phyloP scores from a whole-genome alignment of 2,888 invertebrate species.

The Cheilosia grossa region DNA sequence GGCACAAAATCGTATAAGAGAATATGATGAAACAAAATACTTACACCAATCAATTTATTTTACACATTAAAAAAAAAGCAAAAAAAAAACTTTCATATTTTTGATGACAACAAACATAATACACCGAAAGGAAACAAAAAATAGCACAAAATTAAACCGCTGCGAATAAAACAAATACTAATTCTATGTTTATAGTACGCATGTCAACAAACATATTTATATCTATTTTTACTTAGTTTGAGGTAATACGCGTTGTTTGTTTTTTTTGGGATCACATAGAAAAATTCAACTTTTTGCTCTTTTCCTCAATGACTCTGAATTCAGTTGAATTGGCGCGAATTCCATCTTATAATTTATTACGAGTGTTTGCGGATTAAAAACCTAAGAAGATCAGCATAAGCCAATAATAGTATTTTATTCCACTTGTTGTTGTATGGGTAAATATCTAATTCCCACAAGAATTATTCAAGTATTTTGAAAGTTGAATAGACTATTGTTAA shows the following conservation, averaged over 20 bases:
- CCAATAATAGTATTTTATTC: background rate
- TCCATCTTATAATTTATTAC: conserved; percentile 17
- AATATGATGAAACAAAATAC: background rate
- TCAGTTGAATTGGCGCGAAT: conserved; percentile 36
- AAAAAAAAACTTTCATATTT: background rate
- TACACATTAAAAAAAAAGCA: background rate
- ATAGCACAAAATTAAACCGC: background rate
- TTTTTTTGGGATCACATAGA: conserved; percentile 14
- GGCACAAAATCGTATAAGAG: too few relatives aligned
- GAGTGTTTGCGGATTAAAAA: conserved; percentile 7
- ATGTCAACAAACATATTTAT: conserved; percentile 47
- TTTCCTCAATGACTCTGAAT: conserved; percentile 31
- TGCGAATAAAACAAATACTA: background rate
- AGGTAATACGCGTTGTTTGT: background rate
- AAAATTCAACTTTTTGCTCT: background rate
- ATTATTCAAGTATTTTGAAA: background rate
- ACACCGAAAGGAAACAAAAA: background rate
- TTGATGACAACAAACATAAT: too few relatives aligned
- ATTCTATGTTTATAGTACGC: conserved; percentile 25
- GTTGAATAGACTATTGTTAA: too few relatives aligned
- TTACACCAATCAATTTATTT: background rate
- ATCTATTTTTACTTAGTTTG: conserved; percentile 48
- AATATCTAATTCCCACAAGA: conserved; percentile 26
- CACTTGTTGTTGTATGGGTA: conserved; percentile 36
- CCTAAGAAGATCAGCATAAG: background rate